Conservation (phyloP, 2,113 vertebrate species). For the Lophura nycthemera region DNA sequence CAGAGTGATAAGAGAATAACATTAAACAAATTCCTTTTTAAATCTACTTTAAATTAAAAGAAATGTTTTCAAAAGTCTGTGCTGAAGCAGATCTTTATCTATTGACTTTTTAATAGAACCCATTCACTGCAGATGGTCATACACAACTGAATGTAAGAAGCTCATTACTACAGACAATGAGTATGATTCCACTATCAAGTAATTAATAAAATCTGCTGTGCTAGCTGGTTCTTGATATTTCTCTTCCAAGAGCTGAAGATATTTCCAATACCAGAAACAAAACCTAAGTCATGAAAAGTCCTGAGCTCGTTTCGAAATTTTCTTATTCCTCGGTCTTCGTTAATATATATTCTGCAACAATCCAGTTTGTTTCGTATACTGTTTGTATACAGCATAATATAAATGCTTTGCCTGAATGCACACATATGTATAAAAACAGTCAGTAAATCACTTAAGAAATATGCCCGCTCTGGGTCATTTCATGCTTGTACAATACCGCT, state of each 20-base stretch:
- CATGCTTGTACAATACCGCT: conserved; percentile 17
- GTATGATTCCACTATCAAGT: conserved; percentile 60
- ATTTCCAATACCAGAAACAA: conserved; percentile 66
- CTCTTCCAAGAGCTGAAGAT: conserved; percentile 56
- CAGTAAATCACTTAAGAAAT: conserved; percentile 44
- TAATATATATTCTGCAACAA: conserved; percentile 53
- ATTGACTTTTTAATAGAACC: conserved; percentile 56
- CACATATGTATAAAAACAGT: conserved; percentile 40
- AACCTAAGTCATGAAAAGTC: conserved; percentile 35
- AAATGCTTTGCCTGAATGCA: conserved; percentile 23
- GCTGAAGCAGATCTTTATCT: conserved; percentile 62
- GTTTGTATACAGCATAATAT: conserved; percentile 31
- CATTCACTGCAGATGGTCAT: conserved; percentile 55
- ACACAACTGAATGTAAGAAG: conserved; percentile 31
- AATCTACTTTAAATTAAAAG: conserved; percentile 73
- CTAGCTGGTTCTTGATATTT: conserved; percentile 34
- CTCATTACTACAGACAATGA: conserved; percentile 56
- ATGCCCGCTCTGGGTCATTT: conserved; percentile 26
- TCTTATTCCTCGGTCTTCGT: conserved; percentile 42
- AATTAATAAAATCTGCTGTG: conserved; percentile 59
- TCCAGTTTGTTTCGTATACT: conserved; percentile 24
- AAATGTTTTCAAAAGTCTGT: conserved; percentile 60
- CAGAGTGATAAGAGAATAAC: conserved; percentile 50
- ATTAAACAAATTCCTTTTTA: conserved; percentile 62
- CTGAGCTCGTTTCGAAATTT: conserved; percentile 61